Evolutionary conservation across 2,888 invertebrate genomes (phyloP), one percentile per base, ranked within the genome.

Genomic region (Xylophagus ater): DNA sequence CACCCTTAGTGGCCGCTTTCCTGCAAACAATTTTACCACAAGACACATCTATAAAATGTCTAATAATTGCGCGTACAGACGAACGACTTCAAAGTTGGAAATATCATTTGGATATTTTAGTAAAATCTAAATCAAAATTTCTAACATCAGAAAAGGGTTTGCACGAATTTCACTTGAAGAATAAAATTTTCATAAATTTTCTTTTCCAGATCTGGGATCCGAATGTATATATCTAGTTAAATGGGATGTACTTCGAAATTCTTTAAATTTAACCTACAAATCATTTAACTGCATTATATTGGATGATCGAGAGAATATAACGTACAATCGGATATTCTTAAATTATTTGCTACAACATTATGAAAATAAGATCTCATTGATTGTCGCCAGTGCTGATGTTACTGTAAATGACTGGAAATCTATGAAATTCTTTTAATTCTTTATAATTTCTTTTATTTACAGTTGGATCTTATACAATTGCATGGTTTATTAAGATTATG

Each of bases 341-440:
- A 59, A 59, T 10, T 58, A 60, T 54, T 50, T 62, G 18, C 39
- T 64, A 3, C 56, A 58, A 44, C 55, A 60, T 36, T 63, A 53
- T 41, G 61, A 60, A 46, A 51, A 55, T 10, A 57, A 55, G 44
- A 53, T 57, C 24, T 55, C 60, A 36, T 48, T 64, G 40, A 45
- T 64, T 42, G 54, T 62, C 38, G 60, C 63, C 7, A 61, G 59
- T 50, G 50, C 52, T 36, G 62, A 62, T 43, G 51, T 62, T 24
- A 60, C 63, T 41, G 62, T 62, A 51, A 43, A 48, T 46, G n/a
- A n/a, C 3, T 8, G 31, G 9, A 10, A 9, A 13, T 9, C 9
- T 31, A 23, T 4, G 23, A n/a, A 6, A 23, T n/a, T 36, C 31
- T n/a, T 21, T 13, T 18, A 9, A 31, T 17, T 12, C 8, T 31